Base-by-base conservation (phyloP, 1,140 invertebrate species). In the Achatina immaculata region DNA sequence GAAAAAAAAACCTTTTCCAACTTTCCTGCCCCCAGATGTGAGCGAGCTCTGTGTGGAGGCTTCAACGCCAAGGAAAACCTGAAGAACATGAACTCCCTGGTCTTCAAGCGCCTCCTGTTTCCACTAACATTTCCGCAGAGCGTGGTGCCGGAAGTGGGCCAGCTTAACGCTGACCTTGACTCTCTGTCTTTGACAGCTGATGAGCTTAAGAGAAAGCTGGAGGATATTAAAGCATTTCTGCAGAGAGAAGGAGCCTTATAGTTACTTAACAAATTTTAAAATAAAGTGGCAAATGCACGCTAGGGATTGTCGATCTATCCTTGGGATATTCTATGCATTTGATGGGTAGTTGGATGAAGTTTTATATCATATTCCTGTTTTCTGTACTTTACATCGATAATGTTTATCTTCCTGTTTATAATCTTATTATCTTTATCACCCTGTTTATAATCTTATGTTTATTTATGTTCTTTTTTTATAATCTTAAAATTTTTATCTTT, bases 41-140 rank as follows among this genome's bases (percentile, higher is more conserved):
- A 40, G n/a, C 82, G 83, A 76, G 89, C 87, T 21, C 62, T 87
- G 51, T 90, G 89, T 82, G 72, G 85, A 24, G 89, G 89, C 36
- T 88, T 85, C 77, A 90, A 90, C 82, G 88, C 88, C 28, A 90
- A 89, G 83, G 85, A 85, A 65, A 90, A 90, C 55, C 58, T 90
- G 65, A 87, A 90, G 75, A 84, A 84, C 69, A 87, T 88, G 85
- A 90, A 89, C 83, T 77, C 80, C 58, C 45, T 90, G 51, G 86
- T 90, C 66, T 86, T 90, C 38, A 88, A 86, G 78, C 69, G 84
- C 28, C 80, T 90, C 24, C 69, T 90, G 7, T 86, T 84, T 66
- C 88, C 88, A 0, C 69, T 83, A 58, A 80, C 84, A 24, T 88
- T 86, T 80, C 88, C 88, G 1, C 73, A 81, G 31, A 38, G 28